Evolutionary conservation across 1,140 invertebrate genomes (phyloP).

Genomic region (Drosophila asahinai): DNA sequence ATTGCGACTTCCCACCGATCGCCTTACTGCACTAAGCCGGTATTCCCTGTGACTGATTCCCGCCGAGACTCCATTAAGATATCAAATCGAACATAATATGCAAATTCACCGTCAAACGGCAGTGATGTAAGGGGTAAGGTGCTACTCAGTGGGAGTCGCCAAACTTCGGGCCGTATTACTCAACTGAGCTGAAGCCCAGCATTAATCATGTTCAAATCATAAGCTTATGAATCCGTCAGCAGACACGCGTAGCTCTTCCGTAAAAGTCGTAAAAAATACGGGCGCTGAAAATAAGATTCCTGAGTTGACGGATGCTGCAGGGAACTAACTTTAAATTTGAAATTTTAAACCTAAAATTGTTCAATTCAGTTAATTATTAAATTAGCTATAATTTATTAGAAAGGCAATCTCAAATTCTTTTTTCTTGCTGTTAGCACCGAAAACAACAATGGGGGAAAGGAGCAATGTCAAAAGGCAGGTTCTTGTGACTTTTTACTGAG

Average conservation of each 20-base stretch:
- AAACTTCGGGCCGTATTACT: constrained; percentile 20
- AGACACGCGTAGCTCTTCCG: constrained; percentile 12
- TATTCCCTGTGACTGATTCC: constrained; percentile 15
- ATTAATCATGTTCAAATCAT: constrained; percentile 65
- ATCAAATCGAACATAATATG: constrained; percentile 31
- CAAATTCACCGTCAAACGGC: constrained; percentile 6
- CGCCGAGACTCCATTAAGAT: constrained; percentile 38
- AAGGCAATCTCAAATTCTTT: no score
- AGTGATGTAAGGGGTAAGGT: constrained; percentile 58
- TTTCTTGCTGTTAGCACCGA: no score
- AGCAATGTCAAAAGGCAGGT: no score
- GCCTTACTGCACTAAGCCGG: constrained; percentile 2
- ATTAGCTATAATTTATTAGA: no score
- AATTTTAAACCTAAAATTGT: no score
- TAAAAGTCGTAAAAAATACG: constrained; percentile 10
- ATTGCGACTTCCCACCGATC: constrained; percentile 15
- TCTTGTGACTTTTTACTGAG: no score
- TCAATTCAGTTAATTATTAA: no score
- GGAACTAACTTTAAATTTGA: no score
- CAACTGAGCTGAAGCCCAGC: constrained; percentile 30
- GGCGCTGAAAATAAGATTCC: constrained; percentile 31
- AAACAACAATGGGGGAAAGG: no score
- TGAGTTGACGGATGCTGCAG: constrained; percentile 9
- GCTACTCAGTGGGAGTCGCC: constrained; percentile 41
- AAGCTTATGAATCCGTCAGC: constrained; percentile 57